These are phyloP conservation scores for Synanthedon myopaeformis DNA, from an alignment of 2,888 invertebrate species.

Conservation along the genomic window DNA sequence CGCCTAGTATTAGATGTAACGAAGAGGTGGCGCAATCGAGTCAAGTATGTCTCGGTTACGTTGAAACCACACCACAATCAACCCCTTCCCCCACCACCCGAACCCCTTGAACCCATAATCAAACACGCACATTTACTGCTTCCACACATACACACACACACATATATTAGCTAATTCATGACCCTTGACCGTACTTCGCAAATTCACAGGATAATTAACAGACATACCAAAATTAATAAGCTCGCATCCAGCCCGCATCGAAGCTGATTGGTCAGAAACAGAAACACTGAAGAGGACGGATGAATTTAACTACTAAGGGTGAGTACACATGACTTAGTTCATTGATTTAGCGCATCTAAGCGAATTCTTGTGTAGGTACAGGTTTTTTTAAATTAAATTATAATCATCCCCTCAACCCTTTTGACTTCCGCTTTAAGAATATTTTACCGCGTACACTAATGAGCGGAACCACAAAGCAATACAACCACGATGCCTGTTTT, in stretches of 20 bases:
- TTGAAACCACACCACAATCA: constrained; percentile 24
- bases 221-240: constrained; percentile 63
- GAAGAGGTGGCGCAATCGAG: constrained; percentile 43
- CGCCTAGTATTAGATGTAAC: constrained; percentile 54
- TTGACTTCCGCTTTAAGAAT: background rate
- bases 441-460: background rate
- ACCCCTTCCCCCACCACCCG: background rate
- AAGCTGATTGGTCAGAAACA: constrained; percentile 45
- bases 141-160: constrained; percentile 19
- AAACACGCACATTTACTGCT: too few relatives aligned
- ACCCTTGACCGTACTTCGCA: constrained; percentile 55
- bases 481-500: background rate
- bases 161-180: constrained; percentile 38
- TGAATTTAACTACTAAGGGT: constrained; percentile 68
- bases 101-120: too few relatives aligned
- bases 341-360: background rate
- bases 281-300: constrained; percentile 55
- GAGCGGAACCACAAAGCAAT: background rate
- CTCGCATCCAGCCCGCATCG: constrained; percentile 49
- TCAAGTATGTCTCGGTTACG: constrained; percentile 38
- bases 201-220: constrained; percentile 64
- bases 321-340: constrained; percentile 17
- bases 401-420: background rate
- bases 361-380: background rate
- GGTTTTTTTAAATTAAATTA: background rate